Conservation (phyloP, 2,113 vertebrate genomes). For the Ifrita kowaldi region DNA sequence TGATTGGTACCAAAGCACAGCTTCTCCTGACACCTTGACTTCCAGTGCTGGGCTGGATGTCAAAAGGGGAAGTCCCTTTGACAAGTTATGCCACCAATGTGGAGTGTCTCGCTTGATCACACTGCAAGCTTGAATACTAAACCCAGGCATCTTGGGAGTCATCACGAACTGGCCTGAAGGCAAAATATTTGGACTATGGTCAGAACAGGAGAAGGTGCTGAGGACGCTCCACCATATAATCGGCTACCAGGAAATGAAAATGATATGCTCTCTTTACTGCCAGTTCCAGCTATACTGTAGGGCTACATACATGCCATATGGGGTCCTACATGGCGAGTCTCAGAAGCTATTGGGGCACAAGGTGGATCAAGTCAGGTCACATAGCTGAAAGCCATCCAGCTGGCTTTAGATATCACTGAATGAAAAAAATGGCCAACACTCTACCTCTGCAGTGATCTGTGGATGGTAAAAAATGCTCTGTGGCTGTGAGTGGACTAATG, state of each 20-base stretch:
- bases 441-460: too few relatives aligned
- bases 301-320: neutral
- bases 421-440: neutral
- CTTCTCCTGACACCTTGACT: neutral
- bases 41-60: neutral
- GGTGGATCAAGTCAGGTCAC: neutral
- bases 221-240: neutral
- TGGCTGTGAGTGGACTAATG: neutral
- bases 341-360: neutral
- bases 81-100: neutral
- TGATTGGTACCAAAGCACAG: neutral
- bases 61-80: neutral
- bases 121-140: neutral
- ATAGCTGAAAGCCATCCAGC: neutral
- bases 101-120: neutral
- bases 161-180: neutral
- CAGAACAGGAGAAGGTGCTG: neutral
- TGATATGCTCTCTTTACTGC: neutral
- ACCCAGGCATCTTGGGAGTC: neutral
- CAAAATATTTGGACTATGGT: neutral
- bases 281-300: neutral
- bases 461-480: neutral
- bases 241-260: neutral
- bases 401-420: neutral
- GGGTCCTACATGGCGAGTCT: fast-evolving